Evolutionary conservation across 2,888 invertebrate genomes (phyloP).

Genomic region (Subacronicta megacephala): DNA sequence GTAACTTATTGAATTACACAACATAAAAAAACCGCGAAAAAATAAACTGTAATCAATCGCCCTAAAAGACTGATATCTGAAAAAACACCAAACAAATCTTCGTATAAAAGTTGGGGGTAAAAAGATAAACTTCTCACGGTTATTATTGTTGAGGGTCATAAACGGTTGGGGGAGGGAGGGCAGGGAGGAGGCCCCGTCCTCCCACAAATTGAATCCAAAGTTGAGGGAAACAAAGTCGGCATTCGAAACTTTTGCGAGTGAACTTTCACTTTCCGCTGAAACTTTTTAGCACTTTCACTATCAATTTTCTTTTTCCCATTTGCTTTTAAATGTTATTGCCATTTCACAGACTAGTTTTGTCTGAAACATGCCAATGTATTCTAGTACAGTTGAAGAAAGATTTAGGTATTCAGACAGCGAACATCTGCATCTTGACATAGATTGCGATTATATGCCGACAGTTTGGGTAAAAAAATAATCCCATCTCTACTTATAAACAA

Average conservation of each 20-base stretch:
- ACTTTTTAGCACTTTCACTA: slow-evolving; percentile 83
- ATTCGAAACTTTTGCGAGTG: slow-evolving; percentile 78
- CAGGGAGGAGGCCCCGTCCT: slow-evolving; percentile 48
- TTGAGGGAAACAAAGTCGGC: slow-evolving; percentile 83
- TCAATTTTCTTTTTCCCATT: slow-evolving; percentile 63
- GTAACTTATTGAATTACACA: too few species aligned
- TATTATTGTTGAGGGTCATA: slow-evolving; percentile 63
- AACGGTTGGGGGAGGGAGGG: slow-evolving; percentile 64
- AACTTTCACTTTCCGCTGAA: slow-evolving; percentile 82
- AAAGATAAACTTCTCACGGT: slow-evolving; percentile 59
- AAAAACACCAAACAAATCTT: slow-evolving; percentile 51
- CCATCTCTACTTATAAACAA: too few species aligned
- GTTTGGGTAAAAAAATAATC: too few species aligned
- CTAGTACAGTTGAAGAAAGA: too few species aligned
- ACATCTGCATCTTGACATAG: too few species aligned
- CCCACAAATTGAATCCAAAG: slow-evolving; percentile 83
- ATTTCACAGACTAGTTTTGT: slow-evolving; percentile 31
- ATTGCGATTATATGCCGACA: too few species aligned
- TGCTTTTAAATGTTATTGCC: slow-evolving; percentile 51
- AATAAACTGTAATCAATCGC: slow-evolving; percentile 24
- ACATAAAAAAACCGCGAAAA: not conserved
- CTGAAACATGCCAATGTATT: too few species aligned
- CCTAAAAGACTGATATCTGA: slow-evolving; percentile 22
- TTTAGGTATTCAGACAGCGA: too few species aligned
- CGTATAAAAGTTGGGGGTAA: slow-evolving; percentile 35